phyloP scores from a whole-genome alignment of 2,113 vertebrate genomes.

The Porphyrio hochstetteri region DNA sequence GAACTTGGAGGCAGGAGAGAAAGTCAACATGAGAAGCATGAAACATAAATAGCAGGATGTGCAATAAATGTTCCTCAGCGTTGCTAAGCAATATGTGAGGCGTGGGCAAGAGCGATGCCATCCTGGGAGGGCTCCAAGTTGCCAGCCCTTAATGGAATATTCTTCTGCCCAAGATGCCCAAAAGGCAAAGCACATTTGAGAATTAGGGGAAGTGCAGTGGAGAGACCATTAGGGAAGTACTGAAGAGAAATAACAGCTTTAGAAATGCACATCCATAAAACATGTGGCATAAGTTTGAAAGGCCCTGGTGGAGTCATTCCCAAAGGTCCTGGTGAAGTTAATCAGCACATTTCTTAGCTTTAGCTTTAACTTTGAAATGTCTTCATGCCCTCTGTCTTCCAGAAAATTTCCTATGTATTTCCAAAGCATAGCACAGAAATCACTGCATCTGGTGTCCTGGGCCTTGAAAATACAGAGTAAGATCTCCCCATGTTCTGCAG shows the following conservation, averaged over 20 bases:
- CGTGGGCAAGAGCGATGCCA: background rate
- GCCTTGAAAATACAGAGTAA: background rate
- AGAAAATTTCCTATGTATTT: background rate
- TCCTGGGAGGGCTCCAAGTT: background rate
- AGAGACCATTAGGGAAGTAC: background rate
- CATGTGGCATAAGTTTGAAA: background rate
- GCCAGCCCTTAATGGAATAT: background rate
- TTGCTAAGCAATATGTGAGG: slow-evolving; percentile 38
- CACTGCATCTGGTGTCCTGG: background rate
- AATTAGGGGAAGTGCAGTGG: background rate
- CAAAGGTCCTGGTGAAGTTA: background rate
- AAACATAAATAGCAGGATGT: slow-evolving; percentile 55
- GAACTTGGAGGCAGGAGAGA: background rate
- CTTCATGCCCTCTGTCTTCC: background rate
- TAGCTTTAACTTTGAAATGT: background rate
- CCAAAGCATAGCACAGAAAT: background rate
- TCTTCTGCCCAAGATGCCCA: background rate
- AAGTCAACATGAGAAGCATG: background rate
- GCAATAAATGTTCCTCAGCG: background rate
- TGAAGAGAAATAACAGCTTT: background rate
- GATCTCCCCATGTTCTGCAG: background rate
- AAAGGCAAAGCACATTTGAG: background rate
- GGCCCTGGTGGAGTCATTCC: background rate
- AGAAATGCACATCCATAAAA: background rate
- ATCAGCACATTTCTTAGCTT: background rate